Evolutionary conservation across 2,797 vertebrate genomes (phyloP), one percentile per base, ranked within the genome.

Genomic region (Enteromius trimaculatus): DNA sequence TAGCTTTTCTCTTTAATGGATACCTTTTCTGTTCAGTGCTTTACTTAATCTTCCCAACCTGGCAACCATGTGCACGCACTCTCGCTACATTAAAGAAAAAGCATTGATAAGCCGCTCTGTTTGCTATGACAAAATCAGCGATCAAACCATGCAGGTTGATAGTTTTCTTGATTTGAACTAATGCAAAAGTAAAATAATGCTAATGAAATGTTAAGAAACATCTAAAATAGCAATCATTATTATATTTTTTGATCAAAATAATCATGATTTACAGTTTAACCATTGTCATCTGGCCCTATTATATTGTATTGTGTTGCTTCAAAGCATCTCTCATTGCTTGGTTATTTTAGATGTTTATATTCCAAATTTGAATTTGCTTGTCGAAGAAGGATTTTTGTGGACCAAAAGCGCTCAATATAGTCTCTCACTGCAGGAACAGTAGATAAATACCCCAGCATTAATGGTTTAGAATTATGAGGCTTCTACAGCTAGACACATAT

Each of bases 401-500:
- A 71, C 34, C 17, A 34, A 26, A 23, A 62, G 23, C 29, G 16
- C 37, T 29, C 58, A 5, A 74, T 68, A 53, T 53, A 19, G 2
- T 53, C 29, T 75, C 31, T 26, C 29, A 39, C n/a, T 53, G 29
- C 21, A 51, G 44, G n/a, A 66, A 13, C 29, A 16, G 31, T 51
- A 39, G 53, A 75, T 62, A 65, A 65, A 58, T 44, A 76, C 31
- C 70, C n/a, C 77, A 75, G 49, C 9, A 29, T 51, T 42, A 65
- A 47, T 34, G n/a, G 21, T 78, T n/a, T 55, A 19, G 44, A 69
- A 37, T 72, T 69, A 72, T 31, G 55, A 42, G 64, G 62, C 66
- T 62, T 71, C 29, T 21, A 42, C 13, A 79, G 79, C 81, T 60
- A 86, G 64, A 80, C 13, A 49, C 87, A 92, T 91, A 87, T 60